Conservation (phyloP, 2,888 invertebrate species). For the Zelleria hepariella region DNA sequence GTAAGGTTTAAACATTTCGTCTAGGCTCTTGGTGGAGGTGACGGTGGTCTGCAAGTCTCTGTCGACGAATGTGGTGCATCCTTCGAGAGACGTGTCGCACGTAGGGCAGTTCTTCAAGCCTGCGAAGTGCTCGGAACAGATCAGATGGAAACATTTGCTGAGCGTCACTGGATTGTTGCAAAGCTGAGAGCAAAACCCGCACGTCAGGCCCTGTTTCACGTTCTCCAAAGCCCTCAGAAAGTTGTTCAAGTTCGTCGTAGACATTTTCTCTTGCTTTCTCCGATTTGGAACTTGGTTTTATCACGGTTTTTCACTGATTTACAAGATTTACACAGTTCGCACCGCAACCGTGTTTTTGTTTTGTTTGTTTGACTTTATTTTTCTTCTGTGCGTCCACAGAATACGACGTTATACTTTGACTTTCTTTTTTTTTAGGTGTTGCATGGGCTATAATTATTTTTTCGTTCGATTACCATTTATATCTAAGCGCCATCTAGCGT, state of each 20-base stretch:
- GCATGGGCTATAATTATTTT: too few species aligned
- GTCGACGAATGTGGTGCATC: conserved; percentile 31
- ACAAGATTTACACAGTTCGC: too few species aligned
- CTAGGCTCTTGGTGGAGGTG: conserved; percentile 34
- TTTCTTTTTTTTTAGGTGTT: too few species aligned
- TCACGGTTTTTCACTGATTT: too few species aligned
- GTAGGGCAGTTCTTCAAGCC: conserved; percentile 38
- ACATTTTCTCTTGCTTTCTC: too few species aligned
- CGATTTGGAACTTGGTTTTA: too few species aligned
- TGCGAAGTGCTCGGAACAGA: conserved; percentile 47
- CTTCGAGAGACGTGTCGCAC: conserved; percentile 35
- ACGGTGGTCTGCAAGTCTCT: conserved; percentile 34
- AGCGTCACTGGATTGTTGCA: conserved; percentile 50
- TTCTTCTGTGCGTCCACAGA: too few species aligned
- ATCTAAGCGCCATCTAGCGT: too few species aligned
- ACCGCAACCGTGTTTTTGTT: too few species aligned
- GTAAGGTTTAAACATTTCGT: conserved; percentile 31
- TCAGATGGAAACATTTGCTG: conserved; percentile 54
- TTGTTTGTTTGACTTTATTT: too few species aligned
- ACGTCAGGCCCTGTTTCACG: conserved; percentile 43
- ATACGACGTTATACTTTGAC: too few species aligned
- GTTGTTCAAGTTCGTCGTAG: conserved; percentile 26
- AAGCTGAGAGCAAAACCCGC: conserved; percentile 42
- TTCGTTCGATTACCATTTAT: too few species aligned
- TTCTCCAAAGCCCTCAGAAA: conserved; percentile 46